Evolutionary conservation across 2,113 vertebrate species (phyloP).

Genomic region (Stictonetta naevosa): DNA sequence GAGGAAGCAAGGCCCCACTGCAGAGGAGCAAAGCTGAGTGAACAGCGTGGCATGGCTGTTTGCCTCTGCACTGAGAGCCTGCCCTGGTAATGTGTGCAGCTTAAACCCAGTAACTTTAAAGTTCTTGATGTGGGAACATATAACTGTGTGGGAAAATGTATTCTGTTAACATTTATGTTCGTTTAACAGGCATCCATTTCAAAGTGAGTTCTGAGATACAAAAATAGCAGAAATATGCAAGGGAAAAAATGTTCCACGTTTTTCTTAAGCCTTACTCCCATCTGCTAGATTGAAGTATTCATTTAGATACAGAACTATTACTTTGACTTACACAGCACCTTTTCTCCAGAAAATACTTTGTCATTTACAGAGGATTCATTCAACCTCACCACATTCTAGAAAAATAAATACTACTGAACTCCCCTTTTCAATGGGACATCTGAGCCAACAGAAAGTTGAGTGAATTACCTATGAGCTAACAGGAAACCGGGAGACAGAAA

Average conservation of each 20-base stretch:
- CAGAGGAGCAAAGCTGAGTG: not conserved
- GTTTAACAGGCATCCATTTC: not conserved
- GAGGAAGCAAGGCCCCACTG: not conserved
- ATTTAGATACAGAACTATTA: not conserved
- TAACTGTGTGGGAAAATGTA: not conserved
- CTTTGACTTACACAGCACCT: not conserved
- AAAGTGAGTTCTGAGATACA: not conserved
- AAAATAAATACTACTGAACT: not conserved
- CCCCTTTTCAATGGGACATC: not conserved
- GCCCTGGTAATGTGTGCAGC: not conserved
- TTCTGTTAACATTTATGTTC: not conserved
- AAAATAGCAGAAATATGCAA: constrained; percentile 29
- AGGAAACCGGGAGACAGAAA: not conserved
- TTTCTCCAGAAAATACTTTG: not conserved
- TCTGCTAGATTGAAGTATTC: not conserved
- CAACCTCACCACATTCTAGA: not conserved
- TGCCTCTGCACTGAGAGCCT: not conserved
- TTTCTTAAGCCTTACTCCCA: not conserved
- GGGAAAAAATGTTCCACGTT: not conserved
- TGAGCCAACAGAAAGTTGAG: not conserved
- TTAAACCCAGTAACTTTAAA: not conserved
- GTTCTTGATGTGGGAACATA: not conserved
- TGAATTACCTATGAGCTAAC: not conserved
- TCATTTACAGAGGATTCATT: not conserved
- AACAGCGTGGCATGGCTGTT: fast-evolving